These are phyloP conservation scores for Hestina assimilis DNA, from an alignment of 1,140 invertebrate species.

Conservation along the genomic window DNA sequence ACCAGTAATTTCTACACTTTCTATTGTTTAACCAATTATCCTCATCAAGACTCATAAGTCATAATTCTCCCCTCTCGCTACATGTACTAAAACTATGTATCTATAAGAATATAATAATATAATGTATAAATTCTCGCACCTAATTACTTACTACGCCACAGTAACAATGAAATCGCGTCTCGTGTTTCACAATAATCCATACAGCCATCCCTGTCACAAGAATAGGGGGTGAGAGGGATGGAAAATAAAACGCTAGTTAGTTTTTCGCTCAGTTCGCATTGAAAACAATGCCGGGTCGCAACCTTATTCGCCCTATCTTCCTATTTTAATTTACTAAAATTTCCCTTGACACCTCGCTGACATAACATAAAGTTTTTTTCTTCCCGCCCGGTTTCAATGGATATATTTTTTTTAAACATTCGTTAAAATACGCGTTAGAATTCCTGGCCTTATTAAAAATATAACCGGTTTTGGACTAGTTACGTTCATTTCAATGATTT, in stretches of 20 bases:
- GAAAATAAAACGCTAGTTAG: constrained; percentile 62
- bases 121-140: constrained; percentile 55
- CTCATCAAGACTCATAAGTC: too few relatives aligned
- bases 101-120: constrained; percentile 45
- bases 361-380: constrained; percentile 62
- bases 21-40: too few relatives aligned
- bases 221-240: constrained; percentile 31
- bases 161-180: constrained; percentile 46
- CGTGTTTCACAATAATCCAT: constrained; percentile 46
- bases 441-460: not conserved
- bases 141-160: constrained; percentile 67
- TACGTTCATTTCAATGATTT: not conserved
- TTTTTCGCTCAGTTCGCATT: constrained; percentile 50
- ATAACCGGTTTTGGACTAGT: not conserved
- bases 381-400: constrained; percentile 36
- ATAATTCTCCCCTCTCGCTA: too few relatives aligned
- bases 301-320: constrained; percentile 74
- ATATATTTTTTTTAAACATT: constrained; percentile 15
- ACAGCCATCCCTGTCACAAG: constrained; percentile 32
- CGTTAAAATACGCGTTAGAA: constrained; percentile 8
- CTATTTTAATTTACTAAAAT: constrained; percentile 78
- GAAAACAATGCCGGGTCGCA: constrained; percentile 50
- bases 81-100: too few relatives aligned
- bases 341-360: constrained; percentile 73
- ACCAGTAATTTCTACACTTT: too few relatives aligned